Evolutionary conservation across 2,888 invertebrate species (phyloP).

Genomic region (Nudaria mundana): DNA sequence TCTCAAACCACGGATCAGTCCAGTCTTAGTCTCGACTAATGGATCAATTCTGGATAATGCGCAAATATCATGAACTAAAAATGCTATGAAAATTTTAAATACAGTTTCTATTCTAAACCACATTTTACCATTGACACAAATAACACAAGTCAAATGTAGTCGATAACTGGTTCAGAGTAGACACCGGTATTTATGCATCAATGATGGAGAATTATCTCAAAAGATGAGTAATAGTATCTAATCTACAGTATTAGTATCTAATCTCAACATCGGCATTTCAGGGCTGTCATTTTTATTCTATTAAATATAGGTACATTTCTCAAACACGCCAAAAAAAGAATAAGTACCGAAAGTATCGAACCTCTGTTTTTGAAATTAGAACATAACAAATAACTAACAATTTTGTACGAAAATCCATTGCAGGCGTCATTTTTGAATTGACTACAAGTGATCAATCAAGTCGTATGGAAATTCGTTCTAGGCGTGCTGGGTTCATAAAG

Average conservation of each 20-base stretch:
- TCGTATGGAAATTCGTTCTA: too few species aligned
- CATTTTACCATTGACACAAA: constrained; percentile 17
- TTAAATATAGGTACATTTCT: too few species aligned
- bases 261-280: background rate
- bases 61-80: constrained; percentile 19
- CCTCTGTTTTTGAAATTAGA: too few species aligned
- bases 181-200: background rate
- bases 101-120: constrained; percentile 9
- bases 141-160: background rate
- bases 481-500: too few species aligned
- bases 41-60: constrained; percentile 41
- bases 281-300: background rate
- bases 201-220: background rate
- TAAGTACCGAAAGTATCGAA: too few species aligned
- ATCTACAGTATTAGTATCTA: too few species aligned
- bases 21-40: constrained; percentile 46
- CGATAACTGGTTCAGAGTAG: background rate
- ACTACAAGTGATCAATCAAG: too few species aligned
- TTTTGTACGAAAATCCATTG: too few species aligned
- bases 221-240: background rate
- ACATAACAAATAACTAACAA: too few species aligned
- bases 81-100: constrained; percentile 17
- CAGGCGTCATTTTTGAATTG: too few species aligned
- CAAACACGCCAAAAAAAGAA: too few species aligned
- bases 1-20: constrained; percentile 46